These are phyloP conservation scores for Eudyptes chrysolophus DNA, from an alignment of 2,113 vertebrate species.

Conservation along the genomic window DNA sequence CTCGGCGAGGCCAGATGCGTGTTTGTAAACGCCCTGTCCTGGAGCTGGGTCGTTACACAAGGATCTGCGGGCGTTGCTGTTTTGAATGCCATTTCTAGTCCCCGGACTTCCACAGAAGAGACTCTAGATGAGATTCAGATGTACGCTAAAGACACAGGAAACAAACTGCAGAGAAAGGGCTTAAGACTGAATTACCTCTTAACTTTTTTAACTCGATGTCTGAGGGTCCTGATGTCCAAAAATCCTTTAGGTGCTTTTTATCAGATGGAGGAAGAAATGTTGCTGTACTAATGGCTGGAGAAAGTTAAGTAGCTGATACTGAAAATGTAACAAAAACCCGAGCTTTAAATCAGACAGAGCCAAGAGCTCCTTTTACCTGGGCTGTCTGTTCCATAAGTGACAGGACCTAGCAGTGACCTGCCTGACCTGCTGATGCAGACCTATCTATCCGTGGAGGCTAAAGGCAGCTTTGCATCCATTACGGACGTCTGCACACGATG, in stretches of 20 bases:
- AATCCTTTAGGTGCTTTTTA: neutral
- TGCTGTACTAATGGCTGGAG: neutral
- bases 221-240: neutral
- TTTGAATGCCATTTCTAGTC: fast-evolving
- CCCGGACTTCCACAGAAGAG: neutral
- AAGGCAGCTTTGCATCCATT: neutral
- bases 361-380: neutral
- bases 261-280: neutral
- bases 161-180: neutral
- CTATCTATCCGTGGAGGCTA: fast-evolving
- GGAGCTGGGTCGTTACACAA: fast-evolving
- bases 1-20: fast-evolving
- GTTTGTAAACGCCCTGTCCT: fast-evolving
- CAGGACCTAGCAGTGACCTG: too few species aligned
- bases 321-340: neutral
- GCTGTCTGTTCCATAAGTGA: neutral
- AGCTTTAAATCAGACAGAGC: neutral
- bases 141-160: neutral
- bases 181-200: neutral
- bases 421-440: fast-evolving
- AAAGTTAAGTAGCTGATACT: neutral
- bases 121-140: neutral
- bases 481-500: neutral
- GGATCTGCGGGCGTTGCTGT: neutral
- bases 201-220: neutral